Evolutionary conservation across 2,113 vertebrate genomes (phyloP).

Genomic region (Catharus fuscescens): DNA sequence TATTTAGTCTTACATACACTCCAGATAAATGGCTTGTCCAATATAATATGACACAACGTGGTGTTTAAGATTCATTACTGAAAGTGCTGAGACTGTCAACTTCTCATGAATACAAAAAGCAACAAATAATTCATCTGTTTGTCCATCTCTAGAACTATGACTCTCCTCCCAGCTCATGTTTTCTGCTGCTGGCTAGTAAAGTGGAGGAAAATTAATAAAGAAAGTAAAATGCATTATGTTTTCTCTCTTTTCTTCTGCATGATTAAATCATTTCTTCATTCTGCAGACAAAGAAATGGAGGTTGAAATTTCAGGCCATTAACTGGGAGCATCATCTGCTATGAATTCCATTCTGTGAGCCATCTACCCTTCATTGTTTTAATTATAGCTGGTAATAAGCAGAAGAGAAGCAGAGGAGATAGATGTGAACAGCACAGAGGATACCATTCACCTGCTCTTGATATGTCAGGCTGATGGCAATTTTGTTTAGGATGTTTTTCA

Average conservation of each 20-base stretch:
- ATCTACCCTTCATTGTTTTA: neutral
- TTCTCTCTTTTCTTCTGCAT: neutral
- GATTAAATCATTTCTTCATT: neutral
- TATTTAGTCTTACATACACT: neutral
- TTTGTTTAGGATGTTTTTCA: constrained; percentile 19
- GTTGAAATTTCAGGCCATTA: neutral
- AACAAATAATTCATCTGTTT: neutral
- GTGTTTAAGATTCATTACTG: neutral
- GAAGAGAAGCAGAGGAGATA: neutral
- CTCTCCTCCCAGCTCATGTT: neutral
- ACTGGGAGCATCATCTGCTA: neutral
- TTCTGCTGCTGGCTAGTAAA: neutral
- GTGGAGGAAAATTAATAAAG: neutral
- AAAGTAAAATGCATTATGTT: neutral
- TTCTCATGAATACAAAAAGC: neutral
- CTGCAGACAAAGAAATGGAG: neutral
- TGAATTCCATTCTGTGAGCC: neutral
- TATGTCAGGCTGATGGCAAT: constrained; percentile 16
- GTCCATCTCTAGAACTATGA: neutral
- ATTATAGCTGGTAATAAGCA: neutral
- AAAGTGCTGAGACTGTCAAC: neutral
- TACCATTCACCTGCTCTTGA: neutral
- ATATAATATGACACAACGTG: neutral
- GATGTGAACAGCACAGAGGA: neutral
- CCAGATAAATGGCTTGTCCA: neutral